Evolutionary conservation across 1,140 invertebrate genomes (phyloP).

Genomic region (Drosophila kepulauana): DNA sequence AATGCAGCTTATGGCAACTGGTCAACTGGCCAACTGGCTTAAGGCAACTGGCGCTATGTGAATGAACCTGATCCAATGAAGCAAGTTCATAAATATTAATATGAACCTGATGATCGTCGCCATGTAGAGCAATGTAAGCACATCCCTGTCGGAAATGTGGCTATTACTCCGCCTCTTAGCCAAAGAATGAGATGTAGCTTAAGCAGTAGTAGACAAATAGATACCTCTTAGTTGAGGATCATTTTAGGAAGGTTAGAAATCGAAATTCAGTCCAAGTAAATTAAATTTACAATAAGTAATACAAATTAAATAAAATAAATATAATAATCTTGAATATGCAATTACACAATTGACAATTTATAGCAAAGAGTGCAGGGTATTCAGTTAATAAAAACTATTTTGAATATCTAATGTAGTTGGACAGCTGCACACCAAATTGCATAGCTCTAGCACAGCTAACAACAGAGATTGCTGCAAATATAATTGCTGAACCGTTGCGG

Average conservation of each 20-base stretch:
- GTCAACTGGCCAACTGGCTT: neutral
- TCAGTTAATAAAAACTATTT: no score
- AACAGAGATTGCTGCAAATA: no score
- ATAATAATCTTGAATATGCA: no score
- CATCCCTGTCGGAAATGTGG: conserved; percentile 17
- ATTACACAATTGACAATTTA: no score
- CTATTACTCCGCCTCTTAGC: neutral
- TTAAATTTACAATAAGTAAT: no score
- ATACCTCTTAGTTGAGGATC: neutral
- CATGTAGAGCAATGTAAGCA: conserved; percentile 3
- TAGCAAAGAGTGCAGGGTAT: no score
- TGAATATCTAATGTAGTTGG: no score
- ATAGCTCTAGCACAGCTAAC: no score
- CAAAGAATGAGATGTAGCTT: neutral
- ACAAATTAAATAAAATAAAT: no score
- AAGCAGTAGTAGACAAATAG: neutral
- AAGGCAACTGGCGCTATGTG: conserved; percentile 22
- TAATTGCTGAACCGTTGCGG: neutral
- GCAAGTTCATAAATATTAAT: conserved; percentile 73
- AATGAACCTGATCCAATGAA: conserved; percentile 23
- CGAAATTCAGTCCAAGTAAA: no score
- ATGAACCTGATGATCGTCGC: conserved; percentile 42
- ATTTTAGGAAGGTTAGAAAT: no score
- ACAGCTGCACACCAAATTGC: no score
- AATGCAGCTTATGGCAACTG: conserved; percentile 13